A percentile compares a stretch with the other conserved stretches of the same genome.
Evolutionary conservation across 2,888 invertebrate genomes (phyloP).

Genomic region (Prenolepis imparis): DNA sequence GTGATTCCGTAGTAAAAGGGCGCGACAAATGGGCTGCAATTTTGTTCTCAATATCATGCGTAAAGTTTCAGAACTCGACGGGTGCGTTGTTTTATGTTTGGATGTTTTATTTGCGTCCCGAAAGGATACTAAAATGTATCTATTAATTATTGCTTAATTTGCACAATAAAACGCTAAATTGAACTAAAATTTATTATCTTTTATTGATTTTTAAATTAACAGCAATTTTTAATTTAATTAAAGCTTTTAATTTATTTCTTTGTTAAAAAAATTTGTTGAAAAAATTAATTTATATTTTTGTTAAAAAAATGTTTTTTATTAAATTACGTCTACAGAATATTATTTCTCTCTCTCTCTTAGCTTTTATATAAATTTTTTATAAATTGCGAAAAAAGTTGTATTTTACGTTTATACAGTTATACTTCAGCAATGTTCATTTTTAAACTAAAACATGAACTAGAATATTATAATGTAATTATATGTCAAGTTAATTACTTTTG

Average conservation of each 20-base stretch:
- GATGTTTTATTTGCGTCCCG: slow-evolving; percentile 4
- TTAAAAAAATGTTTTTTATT: slow-evolving; percentile 10
- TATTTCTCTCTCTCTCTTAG: neutral
- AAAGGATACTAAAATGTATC: neutral
- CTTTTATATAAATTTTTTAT: slow-evolving; percentile 7
- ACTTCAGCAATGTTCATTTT: slow-evolving; percentile 27
- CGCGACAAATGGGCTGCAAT: slow-evolving; percentile 51
- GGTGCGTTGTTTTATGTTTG: slow-evolving; percentile 12
- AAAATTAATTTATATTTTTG: slow-evolving; percentile 6
- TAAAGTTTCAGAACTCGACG: slow-evolving; percentile 1
- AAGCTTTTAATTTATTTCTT: slow-evolving; percentile 6
- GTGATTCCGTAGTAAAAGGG: slow-evolving; percentile 55
- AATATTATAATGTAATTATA: slow-evolving; percentile 9
- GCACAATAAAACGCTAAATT: neutral
- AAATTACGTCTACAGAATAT: neutral
- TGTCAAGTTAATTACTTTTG: neutral
- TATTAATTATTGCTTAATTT: neutral
- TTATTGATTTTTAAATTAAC: neutral
- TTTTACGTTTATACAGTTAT: slow-evolving; percentile 7
- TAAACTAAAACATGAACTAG: slow-evolving; percentile 19
- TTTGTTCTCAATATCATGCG: slow-evolving; percentile 30
- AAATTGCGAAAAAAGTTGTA: slow-evolving; percentile 7
- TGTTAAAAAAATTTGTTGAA: neutral
- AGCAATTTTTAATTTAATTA: neutral
- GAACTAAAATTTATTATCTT: slow-evolving; percentile 17